Conservation (phyloP, 2,113 vertebrate genomes). For the Tamias sibiricus region DNA sequence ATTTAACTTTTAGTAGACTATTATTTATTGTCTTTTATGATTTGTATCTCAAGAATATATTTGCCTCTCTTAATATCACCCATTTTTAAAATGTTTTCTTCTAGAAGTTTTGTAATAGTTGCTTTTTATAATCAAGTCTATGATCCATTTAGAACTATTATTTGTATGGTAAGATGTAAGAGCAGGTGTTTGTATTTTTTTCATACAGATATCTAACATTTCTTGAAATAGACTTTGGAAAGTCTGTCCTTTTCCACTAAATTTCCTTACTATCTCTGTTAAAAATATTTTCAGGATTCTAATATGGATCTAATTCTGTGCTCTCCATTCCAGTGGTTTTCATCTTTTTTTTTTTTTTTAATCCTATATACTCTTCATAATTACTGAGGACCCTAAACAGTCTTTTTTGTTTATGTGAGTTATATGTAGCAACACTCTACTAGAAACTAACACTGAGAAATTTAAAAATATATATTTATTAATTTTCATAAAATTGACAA, state of each 20-base stretch:
- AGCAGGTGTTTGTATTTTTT: background rate
- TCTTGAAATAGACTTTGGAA: background rate
- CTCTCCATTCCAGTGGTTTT: background rate
- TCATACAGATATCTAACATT: background rate
- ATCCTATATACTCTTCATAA: background rate
- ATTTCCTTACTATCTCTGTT: background rate
- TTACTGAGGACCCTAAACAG: background rate
- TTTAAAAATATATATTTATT: background rate
- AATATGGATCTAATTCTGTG: too few relatives aligned
- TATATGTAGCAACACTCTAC: background rate
- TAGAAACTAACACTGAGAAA: background rate
- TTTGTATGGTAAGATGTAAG: background rate
- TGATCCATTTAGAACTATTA: background rate
- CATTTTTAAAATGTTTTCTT: conserved; percentile 2
- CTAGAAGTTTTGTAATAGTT: background rate
- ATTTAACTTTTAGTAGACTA: background rate
- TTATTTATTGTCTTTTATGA: background rate
- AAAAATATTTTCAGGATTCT: too few relatives aligned
- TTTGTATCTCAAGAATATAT: background rate
- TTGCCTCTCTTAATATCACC: background rate
- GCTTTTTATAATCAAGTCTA: background rate
- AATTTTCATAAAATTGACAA: background rate
- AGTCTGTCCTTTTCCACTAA: background rate
- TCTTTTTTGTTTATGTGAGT: background rate
- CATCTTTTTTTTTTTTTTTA: background rate